Percentiles rank a stretch among this genome's conserved stretches.
phyloP scores from a whole-genome alignment of 2,888 invertebrate genomes.

The Unio delphinus region DNA sequence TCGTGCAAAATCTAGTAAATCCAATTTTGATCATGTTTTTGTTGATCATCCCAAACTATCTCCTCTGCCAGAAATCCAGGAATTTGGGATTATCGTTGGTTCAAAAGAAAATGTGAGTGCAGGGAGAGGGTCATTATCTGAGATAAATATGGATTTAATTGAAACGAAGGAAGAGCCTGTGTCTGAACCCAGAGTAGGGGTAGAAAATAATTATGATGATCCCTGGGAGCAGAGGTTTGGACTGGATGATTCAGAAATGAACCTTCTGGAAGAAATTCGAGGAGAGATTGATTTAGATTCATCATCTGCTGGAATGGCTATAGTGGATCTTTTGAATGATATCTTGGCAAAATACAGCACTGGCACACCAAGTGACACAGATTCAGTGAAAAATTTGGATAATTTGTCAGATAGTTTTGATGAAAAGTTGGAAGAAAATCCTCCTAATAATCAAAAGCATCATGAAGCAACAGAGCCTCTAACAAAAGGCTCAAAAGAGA shows the following conservation, averaged over 20 bases:
- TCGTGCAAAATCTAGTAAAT: constrained; percentile 39
- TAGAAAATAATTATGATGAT: constrained; percentile 20
- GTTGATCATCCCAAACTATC: constrained; percentile 25
- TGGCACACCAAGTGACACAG: constrained; percentile 28
- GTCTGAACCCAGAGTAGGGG: constrained; percentile 10
- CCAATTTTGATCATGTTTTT: constrained; percentile 24
- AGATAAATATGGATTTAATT: too few relatives aligned
- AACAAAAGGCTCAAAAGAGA: constrained; percentile 30
- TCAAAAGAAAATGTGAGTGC: too few relatives aligned
- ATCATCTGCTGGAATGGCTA: constrained; percentile 48
- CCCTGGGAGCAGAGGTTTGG: constrained; percentile 34
- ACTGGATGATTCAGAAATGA: constrained; percentile 33
- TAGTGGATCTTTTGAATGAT: constrained; percentile 57
- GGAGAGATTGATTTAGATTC: constrained; percentile 46
- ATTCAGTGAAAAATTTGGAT: constrained; percentile 33
- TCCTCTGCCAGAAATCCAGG: constrained; percentile 5
- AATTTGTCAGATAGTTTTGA: constrained; percentile 5
- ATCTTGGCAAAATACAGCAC: constrained; percentile 50
- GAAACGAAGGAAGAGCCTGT: constrained; percentile 6
- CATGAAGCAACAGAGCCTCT: constrained; percentile 9
- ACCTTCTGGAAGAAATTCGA: constrained; percentile 33
- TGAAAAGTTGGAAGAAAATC: background rate
- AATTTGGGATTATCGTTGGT: too few relatives aligned
- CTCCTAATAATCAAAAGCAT: constrained; percentile 5
- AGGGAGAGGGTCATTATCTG: too few relatives aligned